Evolutionary conservation across 2,888 invertebrate species (phyloP).

Genomic region (Ichneumon xanthorius): DNA sequence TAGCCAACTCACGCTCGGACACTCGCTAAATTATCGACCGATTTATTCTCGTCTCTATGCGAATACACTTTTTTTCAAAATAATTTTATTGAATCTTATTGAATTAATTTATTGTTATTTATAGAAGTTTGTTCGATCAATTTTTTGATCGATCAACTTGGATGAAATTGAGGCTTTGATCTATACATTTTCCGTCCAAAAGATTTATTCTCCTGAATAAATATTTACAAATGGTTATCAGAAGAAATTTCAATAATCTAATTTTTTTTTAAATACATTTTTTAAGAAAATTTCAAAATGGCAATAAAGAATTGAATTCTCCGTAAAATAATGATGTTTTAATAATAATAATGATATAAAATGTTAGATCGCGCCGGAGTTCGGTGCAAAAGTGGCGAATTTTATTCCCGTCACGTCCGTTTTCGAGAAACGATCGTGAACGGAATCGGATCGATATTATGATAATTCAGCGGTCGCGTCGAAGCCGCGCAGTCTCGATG

Average conservation of each 20-base stretch:
- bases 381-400: neutral
- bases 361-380: neutral
- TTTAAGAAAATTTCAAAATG: too few relatives aligned
- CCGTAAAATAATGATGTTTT: neutral
- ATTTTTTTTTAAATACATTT: too few relatives aligned
- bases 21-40: slow-evolving; percentile 35
- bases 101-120: too few relatives aligned
- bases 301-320: neutral
- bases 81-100: too few relatives aligned
- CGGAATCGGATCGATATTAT: neutral
- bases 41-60: neutral
- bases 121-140: neutral
- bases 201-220: neutral
- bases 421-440: slow-evolving; percentile 2
- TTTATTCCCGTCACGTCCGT: neutral
- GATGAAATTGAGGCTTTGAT: too few relatives aligned
- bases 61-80: neutral
- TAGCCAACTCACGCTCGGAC: slow-evolving; percentile 35
- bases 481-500: neutral
- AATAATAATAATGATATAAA: too few relatives aligned
- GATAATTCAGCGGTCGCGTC: neutral
- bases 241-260: too few relatives aligned
- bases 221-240: neutral
- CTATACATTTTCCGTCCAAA: too few relatives aligned
- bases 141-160: neutral